phyloP scores from a whole-genome alignment of 2,797 vertebrate genomes.

The Potorous gilbertii region DNA sequence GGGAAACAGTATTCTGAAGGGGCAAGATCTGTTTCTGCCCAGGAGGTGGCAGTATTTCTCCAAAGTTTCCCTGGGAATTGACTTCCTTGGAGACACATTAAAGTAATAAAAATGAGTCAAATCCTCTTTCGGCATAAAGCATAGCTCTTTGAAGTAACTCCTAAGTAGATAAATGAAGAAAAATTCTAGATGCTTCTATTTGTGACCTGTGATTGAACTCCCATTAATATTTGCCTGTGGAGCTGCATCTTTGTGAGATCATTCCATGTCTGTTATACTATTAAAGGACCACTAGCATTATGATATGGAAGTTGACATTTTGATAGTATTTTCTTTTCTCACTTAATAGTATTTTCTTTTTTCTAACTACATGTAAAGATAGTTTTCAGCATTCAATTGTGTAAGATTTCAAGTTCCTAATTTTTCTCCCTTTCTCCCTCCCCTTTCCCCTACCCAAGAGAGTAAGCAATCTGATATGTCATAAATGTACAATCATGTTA shows the following conservation, averaged over 20 bases:
- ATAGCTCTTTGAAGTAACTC: conserved; percentile 19
- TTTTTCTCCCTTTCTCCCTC: too few species aligned
- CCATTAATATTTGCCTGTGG: conserved; percentile 30
- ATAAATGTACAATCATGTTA: too few species aligned
- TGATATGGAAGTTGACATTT: not conserved
- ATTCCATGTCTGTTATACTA: not conserved
- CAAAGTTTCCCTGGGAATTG: conserved; percentile 15
- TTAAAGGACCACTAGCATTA: not conserved
- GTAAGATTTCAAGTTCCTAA: too few species aligned
- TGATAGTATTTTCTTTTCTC: conserved; percentile 21
- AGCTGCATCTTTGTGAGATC: conserved; percentile 15
- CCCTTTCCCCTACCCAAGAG: too few species aligned
- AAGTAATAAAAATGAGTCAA: conserved; percentile 29
- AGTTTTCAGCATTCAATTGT: too few species aligned
- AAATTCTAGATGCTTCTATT: not conserved
- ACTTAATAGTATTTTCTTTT: too few species aligned
- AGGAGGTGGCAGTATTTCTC: conserved; percentile 72
- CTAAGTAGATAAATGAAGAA: conserved; percentile 10
- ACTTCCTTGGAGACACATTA: conserved; percentile 22
- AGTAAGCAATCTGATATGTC: too few species aligned
- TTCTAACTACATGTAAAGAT: too few species aligned
- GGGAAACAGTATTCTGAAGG: not conserved
- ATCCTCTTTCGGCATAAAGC: conserved; percentile 36
- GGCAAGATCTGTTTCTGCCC: conserved; percentile 19
- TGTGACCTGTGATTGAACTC: not conserved